A percentile compares a stretch with the other conserved stretches of the same genome.
These are phyloP conservation scores for Hofmannophila pseudospretella DNA, from an alignment of 2,888 invertebrate species.

Conservation along the genomic window DNA sequence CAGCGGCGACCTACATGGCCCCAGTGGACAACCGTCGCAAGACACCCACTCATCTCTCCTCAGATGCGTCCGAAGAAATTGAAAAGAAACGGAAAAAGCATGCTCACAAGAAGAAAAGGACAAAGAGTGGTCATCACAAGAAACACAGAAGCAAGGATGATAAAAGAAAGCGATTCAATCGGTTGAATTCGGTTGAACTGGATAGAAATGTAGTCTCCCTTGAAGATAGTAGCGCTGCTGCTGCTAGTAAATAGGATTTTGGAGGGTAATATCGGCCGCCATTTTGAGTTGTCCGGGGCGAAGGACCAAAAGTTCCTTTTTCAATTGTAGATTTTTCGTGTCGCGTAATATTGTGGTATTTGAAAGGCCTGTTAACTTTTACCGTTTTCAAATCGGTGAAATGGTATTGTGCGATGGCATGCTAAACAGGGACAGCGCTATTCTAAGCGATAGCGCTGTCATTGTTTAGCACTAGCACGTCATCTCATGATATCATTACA, in stretches of 20 bases:
- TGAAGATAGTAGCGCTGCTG: slow-evolving; percentile 42
- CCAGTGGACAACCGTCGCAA: slow-evolving; percentile 46
- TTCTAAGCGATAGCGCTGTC: no score
- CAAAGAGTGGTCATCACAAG: slow-evolving; percentile 34
- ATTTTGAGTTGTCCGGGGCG: no score
- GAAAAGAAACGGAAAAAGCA: slow-evolving; percentile 46
- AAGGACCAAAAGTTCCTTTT: no score
- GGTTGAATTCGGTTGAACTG: slow-evolving; percentile 36
- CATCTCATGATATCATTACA: no score
- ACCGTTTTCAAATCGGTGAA: no score
- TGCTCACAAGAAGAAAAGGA: slow-evolving; percentile 43
- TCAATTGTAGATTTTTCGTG: no score
- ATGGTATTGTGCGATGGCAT: no score
- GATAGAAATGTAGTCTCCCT: slow-evolving; percentile 45
- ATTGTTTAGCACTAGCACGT: no score
- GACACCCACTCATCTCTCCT: slow-evolving; percentile 13
- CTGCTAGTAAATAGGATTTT: not conserved
- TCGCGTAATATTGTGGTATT: no score
- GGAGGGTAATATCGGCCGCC: no score
- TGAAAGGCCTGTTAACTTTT: no score
- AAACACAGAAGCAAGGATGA: slow-evolving; percentile 42
- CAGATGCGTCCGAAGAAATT: slow-evolving; percentile 22
- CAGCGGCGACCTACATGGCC: slow-evolving; percentile 53
- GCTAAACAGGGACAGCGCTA: no score
- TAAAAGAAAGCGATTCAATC: slow-evolving; percentile 40